Base-by-base conservation (phyloP, 2,797 vertebrate species). In the Hyperoplus immaculatus region DNA sequence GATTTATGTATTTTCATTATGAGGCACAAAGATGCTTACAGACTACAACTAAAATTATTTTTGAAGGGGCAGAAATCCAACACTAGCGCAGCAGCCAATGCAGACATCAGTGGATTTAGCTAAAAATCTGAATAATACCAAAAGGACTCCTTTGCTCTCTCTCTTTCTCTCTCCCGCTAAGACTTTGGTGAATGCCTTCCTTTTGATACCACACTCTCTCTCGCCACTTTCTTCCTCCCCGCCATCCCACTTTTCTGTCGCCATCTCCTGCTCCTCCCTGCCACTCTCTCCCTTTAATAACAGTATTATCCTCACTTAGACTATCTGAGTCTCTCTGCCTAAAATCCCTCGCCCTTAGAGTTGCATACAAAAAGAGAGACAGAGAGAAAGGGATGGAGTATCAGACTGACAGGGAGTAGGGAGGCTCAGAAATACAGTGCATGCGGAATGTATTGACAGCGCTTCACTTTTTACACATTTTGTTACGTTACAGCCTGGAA, bases 271-370 rank as follows among this genome's bases (percentile, higher is more conserved):
- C 72, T 73, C 74, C 57, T 51, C 78, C 68, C 72, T 38, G 63
- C 65, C 53, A 6, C 68, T 72, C 75, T 59, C 83, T 88, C 75
- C 80, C 65, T 91, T 87, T 90, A 89, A 87, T 88, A 68, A 78
- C 72, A 85, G 85, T 77, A 90, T 89, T 85, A 90, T 89, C 86
- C 84, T 85, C 87, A 85, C 82, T 89, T 87, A 88, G 68, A 29
- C 70, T 77, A 82, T 77, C 79, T 64, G 78, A 89, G 84, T 84
- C 80, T 80, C 72, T 77, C 82, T 77, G 62, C 73, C 81, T 80
- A 56, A 81, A 86, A 87, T 69, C 81, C 77, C 42, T 84, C 71
- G 83, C 68, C 78, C 77, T 87, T 4, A 42, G 76, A 86, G 82
- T 77, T 13, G 49, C 55, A 78, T 69, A 63, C 77, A 57, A 74